Percentiles rank a stretch among this genome's conserved stretches.
phyloP scores from a whole-genome alignment of 2,113 vertebrate genomes.

The Colaptes auratus region DNA sequence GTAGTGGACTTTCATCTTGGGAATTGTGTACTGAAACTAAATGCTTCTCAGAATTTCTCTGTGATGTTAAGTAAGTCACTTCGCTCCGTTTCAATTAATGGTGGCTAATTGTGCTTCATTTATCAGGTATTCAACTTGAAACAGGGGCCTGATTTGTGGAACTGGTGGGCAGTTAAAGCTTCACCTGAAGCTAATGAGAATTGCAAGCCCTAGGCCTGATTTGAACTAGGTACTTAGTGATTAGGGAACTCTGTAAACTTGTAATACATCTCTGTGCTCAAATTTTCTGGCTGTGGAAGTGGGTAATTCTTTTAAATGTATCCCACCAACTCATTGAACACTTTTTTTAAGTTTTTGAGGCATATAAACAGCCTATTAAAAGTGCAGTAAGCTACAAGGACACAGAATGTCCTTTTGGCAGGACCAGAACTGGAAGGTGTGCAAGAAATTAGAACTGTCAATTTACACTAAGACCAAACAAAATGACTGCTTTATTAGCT shows the following conservation, averaged over 20 bases:
- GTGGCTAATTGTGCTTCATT: not conserved
- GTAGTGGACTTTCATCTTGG: not conserved
- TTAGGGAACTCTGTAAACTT: not conserved
- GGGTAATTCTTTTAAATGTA: not conserved
- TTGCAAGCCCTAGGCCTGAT: conserved; percentile 21
- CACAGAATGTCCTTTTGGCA: not conserved
- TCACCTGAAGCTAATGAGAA: conserved; percentile 12
- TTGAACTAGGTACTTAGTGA: conserved; percentile 22
- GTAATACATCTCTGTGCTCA: not conserved
- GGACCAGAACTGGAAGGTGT: not conserved
- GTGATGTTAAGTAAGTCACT: not conserved
- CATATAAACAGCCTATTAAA: not conserved
- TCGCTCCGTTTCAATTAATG: not conserved
- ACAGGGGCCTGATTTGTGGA: conserved; percentile 13
- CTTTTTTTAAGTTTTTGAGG: not conserved
- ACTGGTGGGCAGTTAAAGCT: conserved; percentile 13
- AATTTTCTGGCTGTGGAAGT: conserved; percentile 6
- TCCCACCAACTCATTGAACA: not conserved
- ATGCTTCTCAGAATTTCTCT: not conserved
- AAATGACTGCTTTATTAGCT: not conserved
- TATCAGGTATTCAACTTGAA: conserved; percentile 45
- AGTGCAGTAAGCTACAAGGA: not conserved
- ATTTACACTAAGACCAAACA: not conserved
- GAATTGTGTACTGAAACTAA: not conserved
- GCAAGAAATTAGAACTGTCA: not conserved